A percentile compares a stretch with the other conserved stretches of the same genome.
These are phyloP conservation scores for Drosophila ercepeae DNA, from an alignment of 1,140 invertebrate genomes.

Conservation along the genomic window DNA sequence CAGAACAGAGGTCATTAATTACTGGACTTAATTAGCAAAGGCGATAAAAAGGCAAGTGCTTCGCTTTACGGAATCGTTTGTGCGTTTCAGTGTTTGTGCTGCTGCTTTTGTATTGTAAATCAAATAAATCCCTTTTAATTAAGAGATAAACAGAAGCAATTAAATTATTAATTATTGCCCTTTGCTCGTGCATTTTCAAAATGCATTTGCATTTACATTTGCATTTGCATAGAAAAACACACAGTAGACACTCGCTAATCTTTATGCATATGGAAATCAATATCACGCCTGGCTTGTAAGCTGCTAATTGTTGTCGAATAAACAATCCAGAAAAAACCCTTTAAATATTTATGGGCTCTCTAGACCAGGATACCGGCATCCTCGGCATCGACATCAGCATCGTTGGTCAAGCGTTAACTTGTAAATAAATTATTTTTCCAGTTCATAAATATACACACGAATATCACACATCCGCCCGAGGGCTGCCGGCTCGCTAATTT, in stretches of 20 bases:
- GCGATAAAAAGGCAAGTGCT: conserved; percentile 76
- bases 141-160: conserved; percentile 83
- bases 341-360: conserved; percentile 56
- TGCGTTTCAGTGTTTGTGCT: conserved; percentile 4
- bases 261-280: conserved; percentile 61
- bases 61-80: conserved; percentile 39
- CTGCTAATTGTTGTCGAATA: conserved; percentile 77
- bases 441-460: conserved; percentile 34
- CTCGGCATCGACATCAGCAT: conserved; percentile 42
- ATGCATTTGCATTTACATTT: not conserved
- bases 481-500: conserved; percentile 40
- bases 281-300: conserved; percentile 62
- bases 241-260: conserved; percentile 24
- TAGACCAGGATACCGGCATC: conserved; percentile 18
- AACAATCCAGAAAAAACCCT: conserved; percentile 49
- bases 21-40: conserved; percentile 77
- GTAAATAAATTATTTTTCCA: conserved; percentile 41
- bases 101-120: conserved; percentile 41
- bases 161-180: conserved; percentile 81
- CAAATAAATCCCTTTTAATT: conserved; percentile 83
- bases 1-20: conserved; percentile 61
- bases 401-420: conserved; percentile 47
- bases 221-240: conserved; percentile 45
- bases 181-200: conserved; percentile 12
- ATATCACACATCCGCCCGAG: conserved; percentile 12